Evolutionary conservation across 2,797 vertebrate species (phyloP), one percentile per base, ranked within the genome.

Genomic region (Chelidonichthys spinosus): DNA sequence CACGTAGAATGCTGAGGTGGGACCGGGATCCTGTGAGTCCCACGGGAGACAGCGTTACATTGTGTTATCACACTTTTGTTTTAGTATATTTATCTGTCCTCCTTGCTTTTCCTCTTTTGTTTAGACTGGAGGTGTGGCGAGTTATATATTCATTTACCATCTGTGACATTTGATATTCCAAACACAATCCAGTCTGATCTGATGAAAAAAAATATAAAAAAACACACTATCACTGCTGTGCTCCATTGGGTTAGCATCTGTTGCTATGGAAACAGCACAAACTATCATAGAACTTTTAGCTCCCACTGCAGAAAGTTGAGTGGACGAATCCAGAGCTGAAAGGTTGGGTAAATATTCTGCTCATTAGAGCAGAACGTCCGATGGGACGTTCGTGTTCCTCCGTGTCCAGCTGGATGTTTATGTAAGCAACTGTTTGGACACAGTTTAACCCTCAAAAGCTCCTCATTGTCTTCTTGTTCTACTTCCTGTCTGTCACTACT

Each of bases 241-340:
- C 62, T 25, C 32, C n/a, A 58, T 74, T 1, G 39, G 43, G 17
- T 69, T 69, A 69, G 47, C 68, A 65, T 79, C 33, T 78, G 77
- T 84, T 84, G 60, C 79, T 56, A 81, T 76, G 77, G 82, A 55
- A 72, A 55, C 53, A 52, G 40, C 35, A 58, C 25, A 25, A 25
- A 25, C 25, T 25, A 25, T 25, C 25, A 25, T 25, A 25, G 25
- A 25, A 25, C 25, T 25, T 25, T 25, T 25, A 25, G 25, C 25
- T 25, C 25, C 25, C 25, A 25, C 25, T 25, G 25, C 25, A 25
- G 9, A 60, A 36, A 37, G 44, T 73, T 39, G 37, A 35, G 43
- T 62, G 8, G 11, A 33, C 2, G 0, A 56, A 66, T 47, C 10
- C 6, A 18, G 33, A 46, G 32, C 37, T 62, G 52, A n/a, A 33